phyloP scores from a whole-genome alignment of 2,797 vertebrate species.

The Champsocephalus gunnari region DNA sequence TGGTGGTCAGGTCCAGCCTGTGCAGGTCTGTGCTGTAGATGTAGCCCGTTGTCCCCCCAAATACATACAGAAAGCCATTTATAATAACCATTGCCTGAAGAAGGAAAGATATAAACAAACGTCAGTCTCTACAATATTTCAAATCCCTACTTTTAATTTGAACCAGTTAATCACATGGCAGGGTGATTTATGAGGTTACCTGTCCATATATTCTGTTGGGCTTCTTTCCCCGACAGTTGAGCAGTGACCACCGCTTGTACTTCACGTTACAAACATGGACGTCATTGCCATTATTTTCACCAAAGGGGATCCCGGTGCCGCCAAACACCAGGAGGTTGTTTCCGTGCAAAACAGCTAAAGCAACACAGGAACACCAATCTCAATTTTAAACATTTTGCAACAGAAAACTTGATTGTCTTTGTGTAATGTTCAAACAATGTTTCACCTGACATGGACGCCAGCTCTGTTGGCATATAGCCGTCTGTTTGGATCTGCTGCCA shows the following conservation, averaged over 20 bases:
- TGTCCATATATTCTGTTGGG: conserved; percentile 98
- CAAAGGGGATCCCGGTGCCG: conserved; percentile 97
- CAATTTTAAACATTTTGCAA: background rate
- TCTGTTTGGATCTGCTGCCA: conserved; percentile 98
- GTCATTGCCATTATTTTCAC: conserved; percentile 97
- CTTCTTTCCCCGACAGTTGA: conserved; percentile 97
- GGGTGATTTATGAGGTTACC: conserved; percentile 76
- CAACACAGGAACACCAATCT: conserved; percentile 6
- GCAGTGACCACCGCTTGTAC: conserved; percentile 96
- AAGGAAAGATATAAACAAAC: conserved; percentile 8
- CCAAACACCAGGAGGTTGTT: conserved; percentile 99
- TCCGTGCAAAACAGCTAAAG: conserved; percentile 93
- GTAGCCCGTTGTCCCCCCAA: conserved; percentile 97
- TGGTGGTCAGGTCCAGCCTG: conserved; percentile 94
- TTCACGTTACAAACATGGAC: conserved; percentile 98
- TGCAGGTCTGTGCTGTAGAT: conserved; percentile 98
- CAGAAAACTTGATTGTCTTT: background rate
- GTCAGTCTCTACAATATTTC: background rate
- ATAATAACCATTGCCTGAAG: conserved; percentile 91
- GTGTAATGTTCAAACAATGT: background rate
- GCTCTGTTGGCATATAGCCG: conserved; percentile 96
- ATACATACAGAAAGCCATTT: conserved; percentile 96
- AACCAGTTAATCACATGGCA: background rate
- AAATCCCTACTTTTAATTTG: background rate
- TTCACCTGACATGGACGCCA: conserved; percentile 98